Evolutionary conservation across 1,140 invertebrate species (phyloP).

Genomic region (Ectropis grisescens): DNA sequence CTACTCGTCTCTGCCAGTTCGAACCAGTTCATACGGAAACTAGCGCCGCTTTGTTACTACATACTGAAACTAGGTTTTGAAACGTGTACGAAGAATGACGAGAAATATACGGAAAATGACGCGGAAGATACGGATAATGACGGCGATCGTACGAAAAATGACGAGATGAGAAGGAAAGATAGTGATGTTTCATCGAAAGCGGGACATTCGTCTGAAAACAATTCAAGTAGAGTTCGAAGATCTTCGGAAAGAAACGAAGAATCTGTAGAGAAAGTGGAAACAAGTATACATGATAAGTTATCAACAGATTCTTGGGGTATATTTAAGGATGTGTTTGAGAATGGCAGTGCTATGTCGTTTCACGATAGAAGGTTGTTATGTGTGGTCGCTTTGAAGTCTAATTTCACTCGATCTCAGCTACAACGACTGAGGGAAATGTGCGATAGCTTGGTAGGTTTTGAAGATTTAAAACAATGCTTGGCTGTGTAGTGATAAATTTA

Average conservation of each 20-base stretch:
- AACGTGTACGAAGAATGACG: slow-evolving; percentile 7
- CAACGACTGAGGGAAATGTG: slow-evolving; percentile 53
- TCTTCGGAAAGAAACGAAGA: no score
- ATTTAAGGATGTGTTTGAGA: slow-evolving; percentile 25
- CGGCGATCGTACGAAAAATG: no score
- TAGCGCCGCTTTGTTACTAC: slow-evolving; percentile 30
- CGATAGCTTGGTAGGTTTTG: slow-evolving; percentile 31
- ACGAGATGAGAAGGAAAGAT: no score
- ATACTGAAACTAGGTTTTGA: slow-evolving; percentile 36
- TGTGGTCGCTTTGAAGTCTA: slow-evolving; percentile 48
- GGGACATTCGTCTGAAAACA: no score
- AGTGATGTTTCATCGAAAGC: no score
- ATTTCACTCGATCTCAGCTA: slow-evolving; percentile 43
- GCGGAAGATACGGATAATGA: no score
- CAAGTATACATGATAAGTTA: no score
- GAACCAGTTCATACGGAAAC: slow-evolving; percentile 32
- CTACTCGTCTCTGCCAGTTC: slow-evolving; percentile 52
- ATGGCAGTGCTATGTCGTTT: slow-evolving; percentile 32
- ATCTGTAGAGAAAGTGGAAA: no score
- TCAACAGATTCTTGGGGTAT: slow-evolving; percentile 24
- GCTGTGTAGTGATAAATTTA: slow-evolving; percentile 6
- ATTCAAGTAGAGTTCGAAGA: no score
- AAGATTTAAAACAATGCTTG: slow-evolving; percentile 44
- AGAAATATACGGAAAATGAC: no score
- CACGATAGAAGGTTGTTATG: slow-evolving; percentile 54